Evolutionary conservation across 2,797 vertebrate genomes (phyloP), one percentile per base, ranked within the genome.

Genomic region (Xenops minutus): DNA sequence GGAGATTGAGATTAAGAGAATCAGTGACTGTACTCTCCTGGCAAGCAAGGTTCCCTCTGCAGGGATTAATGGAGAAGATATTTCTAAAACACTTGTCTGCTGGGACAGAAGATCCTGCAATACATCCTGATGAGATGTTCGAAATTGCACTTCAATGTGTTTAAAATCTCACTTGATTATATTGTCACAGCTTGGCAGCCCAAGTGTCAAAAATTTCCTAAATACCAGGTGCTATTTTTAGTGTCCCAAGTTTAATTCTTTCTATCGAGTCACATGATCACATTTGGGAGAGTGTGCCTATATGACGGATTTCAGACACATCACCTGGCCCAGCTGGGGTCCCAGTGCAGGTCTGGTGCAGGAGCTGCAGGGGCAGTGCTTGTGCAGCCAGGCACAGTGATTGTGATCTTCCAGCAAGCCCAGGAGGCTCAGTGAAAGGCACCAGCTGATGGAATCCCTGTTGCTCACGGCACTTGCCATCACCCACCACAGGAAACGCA

Each of bases 181-280:
- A 85, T 89, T 95, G 91, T 93, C 94, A 96, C 92, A 92, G 82
- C 87, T 92, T 95, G 93, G 93, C 93, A 97, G 88, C 64, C 48
- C 18, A 26, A 75, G 93, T 85, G 93, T 73, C 85, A 91, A 83
- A 94, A 96, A 90, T 12, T 94, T 96, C 87, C 90, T 85, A 87
- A 95, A 96, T 89, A 95, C 82, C 95, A 92, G 89, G 88, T 44
- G 71, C 80, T 94, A 91, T 91, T 95, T 96, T 72, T 71, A 85
- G 59, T 64, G 59, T 63, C 86, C 59, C 41, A 54, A 59, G 59
- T 67, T 64, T 22, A 52, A 56, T 71, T 63, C 43, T 56, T 90
- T 46, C 82, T 52, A 8, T 15, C 0, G 0, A 88, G 68, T 39
- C 64, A 61, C 15, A 54, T 1, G 12, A 68, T 55, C 0, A 0